Percentiles rank a stretch among this genome's conserved stretches.
phyloP scores from a whole-genome alignment of 2,888 invertebrate species.

The Congeria kusceri region DNA sequence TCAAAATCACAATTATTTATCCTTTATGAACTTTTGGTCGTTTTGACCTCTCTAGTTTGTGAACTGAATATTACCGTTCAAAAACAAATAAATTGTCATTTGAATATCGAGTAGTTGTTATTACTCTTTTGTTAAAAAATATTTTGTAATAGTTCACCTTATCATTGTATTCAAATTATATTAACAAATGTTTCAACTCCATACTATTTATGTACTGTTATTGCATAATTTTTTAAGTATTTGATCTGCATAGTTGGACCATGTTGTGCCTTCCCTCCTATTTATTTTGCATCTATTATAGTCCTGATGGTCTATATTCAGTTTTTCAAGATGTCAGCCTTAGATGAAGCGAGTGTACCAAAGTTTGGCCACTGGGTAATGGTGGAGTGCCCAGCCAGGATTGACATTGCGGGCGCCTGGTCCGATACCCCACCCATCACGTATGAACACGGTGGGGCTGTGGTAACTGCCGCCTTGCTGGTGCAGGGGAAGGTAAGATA shows the following conservation, averaged over 20 bases:
- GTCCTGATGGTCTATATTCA: constrained; percentile 50
- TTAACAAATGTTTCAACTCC: too few species aligned
- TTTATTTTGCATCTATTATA: not conserved
- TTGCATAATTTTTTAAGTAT: too few species aligned
- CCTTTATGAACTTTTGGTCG: too few species aligned
- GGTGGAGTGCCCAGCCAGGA: constrained; percentile 86
- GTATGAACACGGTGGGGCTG: constrained; percentile 87
- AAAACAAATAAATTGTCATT: too few species aligned
- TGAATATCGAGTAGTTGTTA: too few species aligned
- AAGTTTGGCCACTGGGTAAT: constrained; percentile 82
- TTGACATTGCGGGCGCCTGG: constrained; percentile 87
- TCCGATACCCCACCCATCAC: constrained; percentile 88
- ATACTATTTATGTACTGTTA: too few species aligned
- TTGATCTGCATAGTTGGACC: not conserved
- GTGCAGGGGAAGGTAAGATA: constrained; percentile 85
- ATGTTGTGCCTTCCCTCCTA: not conserved
- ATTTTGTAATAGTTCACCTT: too few species aligned
- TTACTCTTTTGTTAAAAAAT: too few species aligned
- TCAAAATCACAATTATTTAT: too few species aligned
- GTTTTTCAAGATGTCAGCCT: constrained; percentile 70
- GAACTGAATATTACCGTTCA: too few species aligned
- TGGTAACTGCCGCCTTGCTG: constrained; percentile 86
- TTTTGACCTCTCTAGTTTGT: too few species aligned
- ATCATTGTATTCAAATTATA: too few species aligned
- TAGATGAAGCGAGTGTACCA: not conserved